These are phyloP conservation scores for Brevimyrus niger DNA, from an alignment of 2,113 vertebrate species.

Conservation along the genomic window DNA sequence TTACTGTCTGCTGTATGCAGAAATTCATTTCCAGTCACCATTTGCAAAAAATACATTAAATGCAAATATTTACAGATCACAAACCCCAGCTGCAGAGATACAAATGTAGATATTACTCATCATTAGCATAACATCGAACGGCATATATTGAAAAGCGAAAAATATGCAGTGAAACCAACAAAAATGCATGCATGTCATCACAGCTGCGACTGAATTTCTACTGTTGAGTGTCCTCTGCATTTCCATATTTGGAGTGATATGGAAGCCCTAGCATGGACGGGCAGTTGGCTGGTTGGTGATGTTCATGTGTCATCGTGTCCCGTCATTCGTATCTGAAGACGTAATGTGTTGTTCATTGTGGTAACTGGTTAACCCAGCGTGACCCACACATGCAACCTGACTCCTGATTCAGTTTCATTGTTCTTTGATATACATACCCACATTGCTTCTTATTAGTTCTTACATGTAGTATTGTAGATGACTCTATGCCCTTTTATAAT, in stretches of 20 bases:
- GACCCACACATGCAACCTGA: background rate
- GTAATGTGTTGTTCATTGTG: background rate
- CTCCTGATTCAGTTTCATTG: background rate
- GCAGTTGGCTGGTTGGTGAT: background rate
- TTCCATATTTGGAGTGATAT: background rate
- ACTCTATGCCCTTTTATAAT: background rate
- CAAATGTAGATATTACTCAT: background rate
- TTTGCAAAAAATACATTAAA: background rate
- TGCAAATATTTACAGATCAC: background rate
- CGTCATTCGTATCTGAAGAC: background rate
- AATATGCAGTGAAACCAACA: background rate
- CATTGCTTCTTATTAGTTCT: background rate
- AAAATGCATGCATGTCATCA: background rate
- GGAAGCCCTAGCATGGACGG: background rate
- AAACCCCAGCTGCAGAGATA: background rate
- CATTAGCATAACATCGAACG: background rate
- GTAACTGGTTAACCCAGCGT: background rate
- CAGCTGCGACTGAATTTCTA: background rate
- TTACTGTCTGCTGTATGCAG: background rate
- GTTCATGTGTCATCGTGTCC: background rate
- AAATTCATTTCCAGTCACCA: background rate
- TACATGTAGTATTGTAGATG: background rate
- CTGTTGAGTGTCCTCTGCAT: background rate
- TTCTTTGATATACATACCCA: background rate
- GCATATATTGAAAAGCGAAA: background rate